Evolutionary conservation across 2,113 vertebrate species (phyloP).

Genomic region (Circaetus gallicus): DNA sequence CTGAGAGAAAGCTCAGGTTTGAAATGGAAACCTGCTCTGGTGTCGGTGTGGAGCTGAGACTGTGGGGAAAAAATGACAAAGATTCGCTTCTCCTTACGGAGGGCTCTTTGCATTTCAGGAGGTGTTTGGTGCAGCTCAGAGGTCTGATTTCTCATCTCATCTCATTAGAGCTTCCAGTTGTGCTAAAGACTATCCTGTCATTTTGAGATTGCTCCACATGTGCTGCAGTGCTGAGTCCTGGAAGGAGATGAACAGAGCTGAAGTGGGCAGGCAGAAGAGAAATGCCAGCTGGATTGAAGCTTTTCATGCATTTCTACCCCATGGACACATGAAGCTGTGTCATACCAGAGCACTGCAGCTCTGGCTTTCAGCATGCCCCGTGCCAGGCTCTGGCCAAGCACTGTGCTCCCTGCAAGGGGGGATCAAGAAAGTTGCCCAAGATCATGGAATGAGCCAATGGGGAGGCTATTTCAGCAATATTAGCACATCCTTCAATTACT

Average conservation of each 20-base stretch:
- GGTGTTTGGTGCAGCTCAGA: background rate
- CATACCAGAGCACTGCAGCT: background rate
- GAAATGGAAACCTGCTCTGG: background rate
- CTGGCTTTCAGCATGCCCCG: background rate
- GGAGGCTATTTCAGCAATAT: background rate
- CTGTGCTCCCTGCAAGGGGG: background rate
- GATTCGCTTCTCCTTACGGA: background rate
- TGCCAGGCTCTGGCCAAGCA: background rate
- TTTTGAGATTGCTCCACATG: background rate
- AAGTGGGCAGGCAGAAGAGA: background rate
- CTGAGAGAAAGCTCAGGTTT: background rate
- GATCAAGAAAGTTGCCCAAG: background rate
- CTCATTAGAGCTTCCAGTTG: background rate
- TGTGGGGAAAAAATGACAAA: background rate
- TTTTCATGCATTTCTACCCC: background rate
- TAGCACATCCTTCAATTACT: background rate
- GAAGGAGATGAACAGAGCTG: background rate
- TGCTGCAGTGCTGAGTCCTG: background rate
- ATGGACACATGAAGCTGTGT: accelerated
- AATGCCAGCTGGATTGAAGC: background rate
- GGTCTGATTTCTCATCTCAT: background rate
- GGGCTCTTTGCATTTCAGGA: background rate
- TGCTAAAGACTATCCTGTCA: background rate
- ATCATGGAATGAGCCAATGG: background rate
- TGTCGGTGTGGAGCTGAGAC: background rate